Evolutionary conservation across 1,140 invertebrate genomes (phyloP).

Genomic region (Hypsibius dujardini): DNA sequence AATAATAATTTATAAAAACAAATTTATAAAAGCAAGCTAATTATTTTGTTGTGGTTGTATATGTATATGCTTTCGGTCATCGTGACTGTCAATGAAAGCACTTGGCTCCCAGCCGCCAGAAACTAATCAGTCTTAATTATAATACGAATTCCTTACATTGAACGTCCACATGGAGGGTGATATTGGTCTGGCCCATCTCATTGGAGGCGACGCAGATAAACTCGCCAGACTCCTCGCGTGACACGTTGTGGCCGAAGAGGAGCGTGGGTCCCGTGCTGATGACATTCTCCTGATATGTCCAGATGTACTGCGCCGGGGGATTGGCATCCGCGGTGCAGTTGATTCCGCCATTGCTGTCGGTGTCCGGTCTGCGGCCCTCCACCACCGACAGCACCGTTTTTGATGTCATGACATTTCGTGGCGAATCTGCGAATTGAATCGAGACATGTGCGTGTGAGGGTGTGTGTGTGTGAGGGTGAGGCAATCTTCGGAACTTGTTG

Average conservation of each 20-base stretch:
- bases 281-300: not conserved
- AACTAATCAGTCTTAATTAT: too few species aligned
- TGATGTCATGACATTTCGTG: conserved; percentile 15
- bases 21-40: too few species aligned
- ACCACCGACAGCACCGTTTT: not conserved
- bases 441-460: too few species aligned
- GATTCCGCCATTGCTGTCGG: not conserved
- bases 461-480: too few species aligned
- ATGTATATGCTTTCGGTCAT: too few species aligned
- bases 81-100: too few species aligned
- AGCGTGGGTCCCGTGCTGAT: not conserved
- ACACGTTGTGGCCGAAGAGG: not conserved
- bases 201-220: conserved; percentile 1
- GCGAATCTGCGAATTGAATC: too few species aligned
- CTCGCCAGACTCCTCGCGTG: not conserved
- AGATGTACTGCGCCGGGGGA: conserved; percentile 4
- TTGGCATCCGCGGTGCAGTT: conserved; percentile 16
- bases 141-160: not conserved
- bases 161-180: conserved; percentile 1
- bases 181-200: conserved; percentile 9
- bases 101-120: too few species aligned
- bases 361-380: not conserved
- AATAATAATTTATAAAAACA: too few species aligned
- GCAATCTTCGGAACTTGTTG: too few species aligned
- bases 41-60: too few species aligned